These are phyloP conservation scores for Etheostoma spectabile DNA, from an alignment of 2,113 vertebrate species.

Conservation along the genomic window DNA sequence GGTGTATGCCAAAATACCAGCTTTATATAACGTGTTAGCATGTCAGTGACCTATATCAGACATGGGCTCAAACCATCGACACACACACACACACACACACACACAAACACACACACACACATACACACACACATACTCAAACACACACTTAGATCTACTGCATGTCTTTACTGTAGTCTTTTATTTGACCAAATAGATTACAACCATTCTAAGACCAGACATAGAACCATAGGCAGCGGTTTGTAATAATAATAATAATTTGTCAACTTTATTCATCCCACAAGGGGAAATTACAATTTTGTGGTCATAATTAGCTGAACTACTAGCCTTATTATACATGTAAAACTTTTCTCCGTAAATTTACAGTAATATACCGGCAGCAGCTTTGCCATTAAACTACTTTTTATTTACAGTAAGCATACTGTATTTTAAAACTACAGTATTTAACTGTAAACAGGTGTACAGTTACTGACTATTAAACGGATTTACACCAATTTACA, in stretches of 20 bases:
- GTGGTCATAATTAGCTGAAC: not conserved
- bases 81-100: constrained; percentile 13
- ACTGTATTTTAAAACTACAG: too few relatives aligned
- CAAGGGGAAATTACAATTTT: not conserved
- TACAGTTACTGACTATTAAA: too few relatives aligned
- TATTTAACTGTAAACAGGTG: too few relatives aligned
- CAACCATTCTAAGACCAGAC: constrained; percentile 13
- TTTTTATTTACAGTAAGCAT: too few relatives aligned
- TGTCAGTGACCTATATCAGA: constrained; percentile 61
- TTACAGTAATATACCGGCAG: too few relatives aligned
- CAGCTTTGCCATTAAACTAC: too few relatives aligned
- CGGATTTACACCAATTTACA: too few relatives aligned
- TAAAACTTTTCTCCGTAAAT: too few relatives aligned
- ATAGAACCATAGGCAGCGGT: not conserved
- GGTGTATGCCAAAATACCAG: constrained; percentile 54
- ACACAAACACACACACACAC: too few relatives aligned
- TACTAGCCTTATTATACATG: not conserved
- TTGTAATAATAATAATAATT: not conserved
- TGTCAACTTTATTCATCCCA: too few relatives aligned
- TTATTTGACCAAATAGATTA: constrained; percentile 47
- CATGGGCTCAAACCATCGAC: constrained; percentile 43
- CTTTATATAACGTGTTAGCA: constrained; percentile 57
- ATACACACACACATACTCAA: too few relatives aligned
- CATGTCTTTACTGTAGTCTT: constrained; percentile 20
- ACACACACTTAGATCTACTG: constrained; percentile 34